Evolutionary conservation across 2,888 invertebrate species (phyloP).

Genomic region (Eristalis tenax): DNA sequence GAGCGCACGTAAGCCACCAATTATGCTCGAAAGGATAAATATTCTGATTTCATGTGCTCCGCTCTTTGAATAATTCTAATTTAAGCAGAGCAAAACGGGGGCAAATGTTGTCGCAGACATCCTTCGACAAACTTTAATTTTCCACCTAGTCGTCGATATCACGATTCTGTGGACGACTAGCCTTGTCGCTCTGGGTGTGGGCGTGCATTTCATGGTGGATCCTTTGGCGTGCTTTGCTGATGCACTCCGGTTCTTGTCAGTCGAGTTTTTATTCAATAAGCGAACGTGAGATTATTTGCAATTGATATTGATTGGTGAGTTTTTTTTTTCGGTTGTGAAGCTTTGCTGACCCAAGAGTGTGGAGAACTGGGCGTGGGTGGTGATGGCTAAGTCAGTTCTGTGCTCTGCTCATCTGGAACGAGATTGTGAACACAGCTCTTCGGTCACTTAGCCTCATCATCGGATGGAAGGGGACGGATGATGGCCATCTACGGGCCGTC

Average conservation of each 20-base stretch:
- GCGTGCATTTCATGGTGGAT: constrained; percentile 31
- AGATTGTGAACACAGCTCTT: constrained; percentile 11
- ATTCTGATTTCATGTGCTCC: constrained; percentile 31
- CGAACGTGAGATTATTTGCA: constrained; percentile 57
- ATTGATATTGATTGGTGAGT: constrained; percentile 32
- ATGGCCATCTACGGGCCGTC: constrained; percentile 10
- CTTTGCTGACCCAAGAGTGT: constrained; percentile 2
- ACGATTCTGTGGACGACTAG: constrained; percentile 22
- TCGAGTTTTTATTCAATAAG: constrained; percentile 52
- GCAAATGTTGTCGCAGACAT: not conserved
- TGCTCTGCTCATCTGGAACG: not conserved
- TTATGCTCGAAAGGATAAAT: constrained; percentile 34
- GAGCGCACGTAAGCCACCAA: constrained; percentile 23
- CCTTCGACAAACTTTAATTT: constrained; percentile 36
- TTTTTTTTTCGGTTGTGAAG: not conserved
- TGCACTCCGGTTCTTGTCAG: constrained; percentile 24
- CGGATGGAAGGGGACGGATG: not conserved
- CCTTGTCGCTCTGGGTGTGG: constrained; percentile 20
- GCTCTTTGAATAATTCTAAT: constrained; percentile 30
- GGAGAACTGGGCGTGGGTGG: not conserved
- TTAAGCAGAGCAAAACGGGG: not conserved
- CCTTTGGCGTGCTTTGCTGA: constrained; percentile 14
- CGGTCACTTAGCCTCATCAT: constrained; percentile 29
- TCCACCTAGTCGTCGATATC: constrained; percentile 32
- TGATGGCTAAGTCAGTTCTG: not conserved